Conservation (phyloP, 2,888 invertebrate genomes). For the Cantharis lateralis region DNA sequence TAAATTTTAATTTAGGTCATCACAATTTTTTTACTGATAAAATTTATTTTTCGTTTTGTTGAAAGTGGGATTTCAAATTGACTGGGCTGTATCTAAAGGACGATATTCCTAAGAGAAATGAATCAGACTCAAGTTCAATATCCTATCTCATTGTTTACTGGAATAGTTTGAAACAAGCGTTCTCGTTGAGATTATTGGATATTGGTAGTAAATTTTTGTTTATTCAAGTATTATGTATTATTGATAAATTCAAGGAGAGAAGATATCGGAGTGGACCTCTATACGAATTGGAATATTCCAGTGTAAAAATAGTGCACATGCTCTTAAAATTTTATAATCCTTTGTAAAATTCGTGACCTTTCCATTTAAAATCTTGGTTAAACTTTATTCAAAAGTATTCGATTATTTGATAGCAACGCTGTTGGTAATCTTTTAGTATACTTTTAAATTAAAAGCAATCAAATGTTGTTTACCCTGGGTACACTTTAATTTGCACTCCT, state of each 20-base stretch:
- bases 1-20: neutral
- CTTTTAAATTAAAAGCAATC: slow-evolving; percentile 4
- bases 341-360: neutral
- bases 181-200: neutral
- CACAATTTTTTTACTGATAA: neutral
- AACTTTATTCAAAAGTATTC: neutral
- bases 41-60: neutral
- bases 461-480: neutral
- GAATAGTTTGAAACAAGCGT: neutral
- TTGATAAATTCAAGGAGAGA: too few relatives aligned
- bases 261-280: too few relatives aligned
- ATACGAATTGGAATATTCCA: too few relatives aligned
- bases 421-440: neutral
- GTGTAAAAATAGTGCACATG: neutral
- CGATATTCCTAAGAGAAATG: neutral
- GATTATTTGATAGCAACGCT: neutral
- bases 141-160: neutral
- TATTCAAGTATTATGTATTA: too few relatives aligned
- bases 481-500: neutral
- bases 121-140: neutral
- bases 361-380: neutral
- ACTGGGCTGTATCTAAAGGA: neutral
- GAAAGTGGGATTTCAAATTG: neutral
- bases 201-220: too few relatives aligned
- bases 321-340: neutral